Conservation (phyloP, 1,140 invertebrate species). For the Brachionus sp. region DNA sequence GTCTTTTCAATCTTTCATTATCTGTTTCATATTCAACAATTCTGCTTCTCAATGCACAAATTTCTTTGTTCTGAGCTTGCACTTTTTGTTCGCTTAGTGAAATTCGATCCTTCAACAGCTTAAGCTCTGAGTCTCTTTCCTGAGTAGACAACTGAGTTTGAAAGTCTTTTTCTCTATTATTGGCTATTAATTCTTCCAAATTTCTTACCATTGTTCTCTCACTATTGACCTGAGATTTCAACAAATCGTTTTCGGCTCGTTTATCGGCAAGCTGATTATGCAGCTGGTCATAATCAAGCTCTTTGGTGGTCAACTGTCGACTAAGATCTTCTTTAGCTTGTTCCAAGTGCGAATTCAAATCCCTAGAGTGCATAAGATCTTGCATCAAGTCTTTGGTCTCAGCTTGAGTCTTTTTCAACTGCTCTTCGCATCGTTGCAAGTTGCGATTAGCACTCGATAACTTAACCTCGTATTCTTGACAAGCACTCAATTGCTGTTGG, state of each 20-base stretch:
- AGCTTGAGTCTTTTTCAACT: slow-evolving; percentile 53
- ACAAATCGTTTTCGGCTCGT: slow-evolving; percentile 53
- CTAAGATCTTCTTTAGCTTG: slow-evolving; percentile 55
- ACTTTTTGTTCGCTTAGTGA: slow-evolving; percentile 58
- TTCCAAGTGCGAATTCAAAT: slow-evolving; percentile 56
- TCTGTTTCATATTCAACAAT: slow-evolving; percentile 59
- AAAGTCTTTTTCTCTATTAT: slow-evolving; percentile 58
- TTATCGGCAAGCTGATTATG: slow-evolving; percentile 53
- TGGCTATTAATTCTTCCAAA: slow-evolving; percentile 56
- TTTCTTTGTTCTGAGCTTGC: slow-evolving; percentile 57
- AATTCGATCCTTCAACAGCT: slow-evolving; percentile 57
- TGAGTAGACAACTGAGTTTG: slow-evolving; percentile 54
- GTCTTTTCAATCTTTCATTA: slow-evolving; percentile 54
- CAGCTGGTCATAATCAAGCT: slow-evolving; percentile 58
- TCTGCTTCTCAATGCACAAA: slow-evolving; percentile 54
- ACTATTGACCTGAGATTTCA: slow-evolving; percentile 52
- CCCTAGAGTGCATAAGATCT: slow-evolving; percentile 55
- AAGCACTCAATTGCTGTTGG: slow-evolving; percentile 54
- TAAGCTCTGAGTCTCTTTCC: slow-evolving; percentile 57
- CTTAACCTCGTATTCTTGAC: slow-evolving; percentile 57
- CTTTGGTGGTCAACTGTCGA: slow-evolving; percentile 53
- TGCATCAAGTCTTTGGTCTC: slow-evolving; percentile 52
- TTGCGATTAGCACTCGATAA: slow-evolving; percentile 55
- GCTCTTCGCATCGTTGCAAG: slow-evolving; percentile 55
- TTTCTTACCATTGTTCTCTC: slow-evolving; percentile 53